Percentiles rank a stretch among this genome's conserved stretches.
Evolutionary conservation across 1,140 invertebrate species (phyloP).

Genomic region (Lepeophtheirus salmonis): DNA sequence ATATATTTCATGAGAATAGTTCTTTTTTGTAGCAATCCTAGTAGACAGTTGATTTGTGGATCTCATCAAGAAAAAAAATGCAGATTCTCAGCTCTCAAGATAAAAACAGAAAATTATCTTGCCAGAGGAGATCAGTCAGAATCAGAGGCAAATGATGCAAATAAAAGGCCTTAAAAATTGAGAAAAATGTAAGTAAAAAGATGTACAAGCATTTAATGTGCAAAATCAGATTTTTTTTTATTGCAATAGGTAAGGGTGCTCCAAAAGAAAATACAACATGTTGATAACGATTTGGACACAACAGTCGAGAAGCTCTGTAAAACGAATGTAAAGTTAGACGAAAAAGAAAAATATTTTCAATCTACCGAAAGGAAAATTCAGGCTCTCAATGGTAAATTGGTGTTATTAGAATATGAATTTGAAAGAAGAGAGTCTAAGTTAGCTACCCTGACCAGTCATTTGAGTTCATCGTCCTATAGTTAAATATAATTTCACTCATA

Average conservation of each 20-base stretch:
- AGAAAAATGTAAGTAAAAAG: conserved; percentile 1
- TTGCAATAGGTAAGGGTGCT: conserved; percentile 22
- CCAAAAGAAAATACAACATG: conserved; percentile 26
- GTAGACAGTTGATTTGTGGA: too few species aligned
- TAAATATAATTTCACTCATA: background rate
- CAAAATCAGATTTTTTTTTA: background rate
- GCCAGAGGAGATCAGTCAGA: conserved; percentile 6
- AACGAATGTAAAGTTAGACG: conserved; percentile 24
- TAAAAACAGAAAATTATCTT: conserved; percentile 8
- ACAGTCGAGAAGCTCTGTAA: conserved; percentile 23
- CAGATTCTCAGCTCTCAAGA: conserved; percentile 7
- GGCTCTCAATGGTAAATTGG: conserved; percentile 9
- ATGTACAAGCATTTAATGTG: background rate
- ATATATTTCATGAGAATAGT: too few species aligned
- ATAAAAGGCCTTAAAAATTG: background rate
- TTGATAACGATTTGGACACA: conserved; percentile 25
- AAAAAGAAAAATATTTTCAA: conserved; percentile 25
- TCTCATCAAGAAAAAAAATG: conserved; percentile 16
- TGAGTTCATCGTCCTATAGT: background rate
- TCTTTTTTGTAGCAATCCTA: too few species aligned
- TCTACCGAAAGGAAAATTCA: conserved; percentile 5
- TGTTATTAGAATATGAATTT: conserved; percentile 1
- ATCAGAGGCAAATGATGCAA: conserved; percentile 1
- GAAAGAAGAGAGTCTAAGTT: background rate
- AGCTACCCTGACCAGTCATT: background rate